A percentile compares a stretch with the other conserved stretches of the same genome.
Evolutionary conservation across 2,797 vertebrate genomes (phyloP).

Genomic region (Melanotaenia nigrans): DNA sequence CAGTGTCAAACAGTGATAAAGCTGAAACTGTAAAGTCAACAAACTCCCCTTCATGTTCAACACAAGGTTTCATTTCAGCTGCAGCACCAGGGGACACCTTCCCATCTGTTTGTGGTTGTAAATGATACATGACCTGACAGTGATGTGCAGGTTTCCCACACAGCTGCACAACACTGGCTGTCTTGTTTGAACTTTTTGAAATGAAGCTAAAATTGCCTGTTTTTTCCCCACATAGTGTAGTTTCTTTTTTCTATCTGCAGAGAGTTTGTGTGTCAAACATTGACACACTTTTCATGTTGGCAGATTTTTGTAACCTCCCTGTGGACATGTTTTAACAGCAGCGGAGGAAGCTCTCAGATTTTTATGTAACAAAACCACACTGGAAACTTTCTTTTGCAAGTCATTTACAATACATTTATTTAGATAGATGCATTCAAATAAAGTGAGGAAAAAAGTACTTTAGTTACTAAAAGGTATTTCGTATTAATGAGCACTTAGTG

Average conservation of each 20-base stretch:
- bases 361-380: neutral
- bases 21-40: constrained; percentile 21
- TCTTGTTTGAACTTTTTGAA: constrained; percentile 24
- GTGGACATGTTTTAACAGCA: neutral
- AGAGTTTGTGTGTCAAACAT: constrained; percentile 9
- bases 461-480: neutral
- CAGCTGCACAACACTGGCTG: constrained; percentile 19
- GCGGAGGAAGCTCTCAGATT: neutral
- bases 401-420: neutral
- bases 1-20: constrained; percentile 31
- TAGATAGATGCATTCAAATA: neutral
- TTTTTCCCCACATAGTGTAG: constrained; percentile 7
- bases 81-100: constrained; percentile 33
- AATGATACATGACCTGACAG: constrained; percentile 61
- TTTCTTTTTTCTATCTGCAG: neutral
- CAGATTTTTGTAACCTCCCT: neutral
- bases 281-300: neutral
- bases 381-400: neutral
- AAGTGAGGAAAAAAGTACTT: neutral
- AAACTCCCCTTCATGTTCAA: constrained; percentile 28
- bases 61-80: constrained; percentile 47
- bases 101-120: constrained; percentile 48
- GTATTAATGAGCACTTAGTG: neutral
- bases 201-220: constrained; percentile 11
- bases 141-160: constrained; percentile 22